A percentile compares a stretch with the other conserved stretches of the same genome.
Conservation (phyloP, 2,888 invertebrate species). For the Shargacucullia verbasci region DNA sequence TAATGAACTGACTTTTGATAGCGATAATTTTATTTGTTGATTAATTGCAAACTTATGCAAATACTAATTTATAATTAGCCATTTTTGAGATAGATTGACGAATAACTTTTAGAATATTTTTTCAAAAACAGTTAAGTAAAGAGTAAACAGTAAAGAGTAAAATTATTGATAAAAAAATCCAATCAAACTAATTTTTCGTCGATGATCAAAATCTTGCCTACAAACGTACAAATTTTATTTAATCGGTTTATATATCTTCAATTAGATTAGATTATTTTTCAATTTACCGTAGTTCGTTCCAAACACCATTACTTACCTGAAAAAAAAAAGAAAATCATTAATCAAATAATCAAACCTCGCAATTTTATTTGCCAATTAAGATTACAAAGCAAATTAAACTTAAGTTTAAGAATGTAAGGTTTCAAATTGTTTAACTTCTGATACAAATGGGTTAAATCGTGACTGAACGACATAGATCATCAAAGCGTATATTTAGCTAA, state of each 20-base stretch:
- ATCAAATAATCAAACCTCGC: slow-evolving; percentile 48
- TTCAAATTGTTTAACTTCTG: slow-evolving; percentile 11
- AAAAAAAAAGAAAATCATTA: slow-evolving; percentile 43
- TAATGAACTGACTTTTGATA: slow-evolving; percentile 14
- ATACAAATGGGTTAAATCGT: slow-evolving; percentile 41
- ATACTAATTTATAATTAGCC: slow-evolving; percentile 3
- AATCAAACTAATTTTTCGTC: slow-evolving; percentile 6
- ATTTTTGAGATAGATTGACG: background rate
- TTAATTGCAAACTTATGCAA: slow-evolving; percentile 7
- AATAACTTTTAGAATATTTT: no score
- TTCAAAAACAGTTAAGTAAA: no score
- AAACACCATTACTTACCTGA: slow-evolving; percentile 52
- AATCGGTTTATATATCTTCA: slow-evolving; percentile 16
- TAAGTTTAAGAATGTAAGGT: slow-evolving; percentile 6
- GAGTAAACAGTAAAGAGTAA: background rate
- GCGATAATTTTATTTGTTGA: slow-evolving; percentile 1
- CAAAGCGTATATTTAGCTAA: slow-evolving; percentile 40
- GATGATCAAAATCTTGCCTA: slow-evolving; percentile 5
- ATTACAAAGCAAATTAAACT: slow-evolving; percentile 5
- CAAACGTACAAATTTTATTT: slow-evolving; percentile 11
- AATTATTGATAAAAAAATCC: no score
- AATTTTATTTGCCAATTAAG: slow-evolving; percentile 46
- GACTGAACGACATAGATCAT: slow-evolving; percentile 44
- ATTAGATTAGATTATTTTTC: slow-evolving; percentile 6
- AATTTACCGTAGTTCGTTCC: slow-evolving; percentile 41